phyloP scores from a whole-genome alignment of 1,140 invertebrate species.

The Drosophila novamexicana region DNA sequence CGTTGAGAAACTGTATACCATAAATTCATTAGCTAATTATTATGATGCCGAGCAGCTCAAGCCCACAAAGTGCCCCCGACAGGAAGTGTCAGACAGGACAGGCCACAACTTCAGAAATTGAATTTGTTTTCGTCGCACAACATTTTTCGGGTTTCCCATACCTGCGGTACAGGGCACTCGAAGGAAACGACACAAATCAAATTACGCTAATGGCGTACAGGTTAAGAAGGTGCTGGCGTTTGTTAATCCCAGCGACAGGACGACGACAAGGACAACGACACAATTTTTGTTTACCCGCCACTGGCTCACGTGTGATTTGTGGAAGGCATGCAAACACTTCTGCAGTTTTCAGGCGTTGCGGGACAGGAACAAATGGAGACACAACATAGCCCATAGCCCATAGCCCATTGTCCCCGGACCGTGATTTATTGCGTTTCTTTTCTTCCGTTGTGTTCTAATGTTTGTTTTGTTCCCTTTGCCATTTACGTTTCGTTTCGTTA shows the following conservation, averaged over 20 bases:
- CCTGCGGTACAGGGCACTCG: background rate
- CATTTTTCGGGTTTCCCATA: constrained; percentile 61
- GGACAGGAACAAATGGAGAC: constrained; percentile 29
- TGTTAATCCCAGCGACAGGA: constrained; percentile 54
- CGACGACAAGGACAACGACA: constrained; percentile 32
- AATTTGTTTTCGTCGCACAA: constrained; percentile 51
- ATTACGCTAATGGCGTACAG: constrained; percentile 70
- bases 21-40: constrained; percentile 65
- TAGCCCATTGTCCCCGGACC: constrained; percentile 31
- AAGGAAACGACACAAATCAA: constrained; percentile 60
- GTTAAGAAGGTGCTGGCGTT: constrained; percentile 68
- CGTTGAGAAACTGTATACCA: constrained; percentile 14
- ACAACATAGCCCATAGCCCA: constrained; percentile 17
- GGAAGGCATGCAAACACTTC: constrained; percentile 24
- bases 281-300: constrained; percentile 14
- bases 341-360: constrained; percentile 33
- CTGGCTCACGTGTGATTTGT: constrained; percentile 49
- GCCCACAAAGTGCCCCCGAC: constrained; percentile 34
- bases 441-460: constrained; percentile 34
- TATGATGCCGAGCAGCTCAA: constrained; percentile 14
- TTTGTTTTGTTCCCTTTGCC: constrained; percentile 25
- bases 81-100: constrained; percentile 53
- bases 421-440: constrained; percentile 66
- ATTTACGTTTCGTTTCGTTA: constrained; percentile 15
- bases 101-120: constrained; percentile 52